Evolutionary conservation across 1,140 invertebrate species (phyloP), one percentile per base, ranked within the genome.

Genomic region (Drosophila nigromelanica): DNA sequence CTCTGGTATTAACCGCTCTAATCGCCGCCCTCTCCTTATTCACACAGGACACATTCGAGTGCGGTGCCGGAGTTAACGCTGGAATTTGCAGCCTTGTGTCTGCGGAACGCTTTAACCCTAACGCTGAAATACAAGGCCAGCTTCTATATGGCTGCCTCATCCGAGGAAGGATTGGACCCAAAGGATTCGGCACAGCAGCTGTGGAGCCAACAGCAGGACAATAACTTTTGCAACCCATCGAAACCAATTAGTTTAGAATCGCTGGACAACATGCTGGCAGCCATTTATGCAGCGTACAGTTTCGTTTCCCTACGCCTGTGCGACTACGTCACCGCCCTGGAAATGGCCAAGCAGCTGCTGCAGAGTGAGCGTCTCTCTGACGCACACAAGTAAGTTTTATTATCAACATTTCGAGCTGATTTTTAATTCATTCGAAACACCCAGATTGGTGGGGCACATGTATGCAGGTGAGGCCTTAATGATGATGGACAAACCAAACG

Each of bases 381-480:
- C 71, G 80, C 90, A 8, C 85, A 91, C 70, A 90, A 86, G 91
- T 92, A 78, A 40, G 56, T 21, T 2, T 0, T 21, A 3, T 15
- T 0, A 5, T 6, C 5, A 21, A 11, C 7, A 7, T 18, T 7
- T 4, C 8, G 12, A 0, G 14, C 15, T 45, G 2, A 14, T 18
- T n/a, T 24, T 1, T 0, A 7, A 14, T 6, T 15, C 35, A 2
- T 11, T 51, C 42, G n/a, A 5, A 93, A 97, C 96, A 91, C 95
- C 98, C 93, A 97, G 96, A 91, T 95, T 98, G 67, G 93, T 98
- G 67, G 97, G 95, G 0, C 96, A 98, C 92, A 94, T 98, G 72
- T 98, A 98, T 92, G 95, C 96, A 15, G 97, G 97, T 0, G 98
- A 99, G 92, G 95, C 97, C 43, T 92, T 97, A n/a, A 95, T 98